Evolutionary conservation across 1,140 invertebrate genomes (phyloP).

Genomic region (Euschistus heros): DNA sequence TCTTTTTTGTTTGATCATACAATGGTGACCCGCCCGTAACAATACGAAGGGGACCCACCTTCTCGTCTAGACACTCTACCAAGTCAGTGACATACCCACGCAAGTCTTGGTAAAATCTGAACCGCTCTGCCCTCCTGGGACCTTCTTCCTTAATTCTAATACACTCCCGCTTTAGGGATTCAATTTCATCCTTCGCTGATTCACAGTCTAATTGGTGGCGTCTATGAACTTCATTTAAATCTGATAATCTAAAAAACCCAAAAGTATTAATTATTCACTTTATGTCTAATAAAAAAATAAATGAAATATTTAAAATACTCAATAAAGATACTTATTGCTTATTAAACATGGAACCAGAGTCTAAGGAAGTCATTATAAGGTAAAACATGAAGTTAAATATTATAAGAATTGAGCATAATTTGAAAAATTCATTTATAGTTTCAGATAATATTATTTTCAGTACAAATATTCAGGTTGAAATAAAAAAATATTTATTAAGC

Average conservation of each 20-base stretch:
- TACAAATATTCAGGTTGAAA: too few species aligned
- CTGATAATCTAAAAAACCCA: slow-evolving; percentile 39
- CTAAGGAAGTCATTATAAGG: too few species aligned
- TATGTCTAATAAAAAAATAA: too few species aligned
- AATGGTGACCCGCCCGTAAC: not conserved
- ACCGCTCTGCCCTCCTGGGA: slow-evolving; percentile 60
- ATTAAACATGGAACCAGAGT: not conserved
- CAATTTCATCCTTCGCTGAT: slow-evolving; percentile 46
- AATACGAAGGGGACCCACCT: slow-evolving; percentile 46
- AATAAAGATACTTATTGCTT: not conserved
- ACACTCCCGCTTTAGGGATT: slow-evolving; percentile 49
- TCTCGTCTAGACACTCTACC: slow-evolving; percentile 90
- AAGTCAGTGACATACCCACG: slow-evolving; percentile 92
- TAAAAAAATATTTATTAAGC: too few species aligned
- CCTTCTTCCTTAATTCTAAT: slow-evolving; percentile 48
- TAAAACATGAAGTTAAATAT: too few species aligned
- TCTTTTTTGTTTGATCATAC: slow-evolving; percentile 6
- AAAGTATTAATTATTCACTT: too few species aligned
- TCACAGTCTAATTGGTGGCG: slow-evolving; percentile 42
- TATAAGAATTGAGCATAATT: too few species aligned
- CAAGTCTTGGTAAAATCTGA: slow-evolving; percentile 89
- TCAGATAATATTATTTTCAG: too few species aligned
- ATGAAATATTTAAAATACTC: not conserved
- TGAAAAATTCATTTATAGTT: too few species aligned
- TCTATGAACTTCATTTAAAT: slow-evolving; percentile 47